Percentiles rank a stretch among this genome's conserved stretches.
Conservation (phyloP, 2,113 vertebrate genomes). For the Hemichromis elongatus region DNA sequence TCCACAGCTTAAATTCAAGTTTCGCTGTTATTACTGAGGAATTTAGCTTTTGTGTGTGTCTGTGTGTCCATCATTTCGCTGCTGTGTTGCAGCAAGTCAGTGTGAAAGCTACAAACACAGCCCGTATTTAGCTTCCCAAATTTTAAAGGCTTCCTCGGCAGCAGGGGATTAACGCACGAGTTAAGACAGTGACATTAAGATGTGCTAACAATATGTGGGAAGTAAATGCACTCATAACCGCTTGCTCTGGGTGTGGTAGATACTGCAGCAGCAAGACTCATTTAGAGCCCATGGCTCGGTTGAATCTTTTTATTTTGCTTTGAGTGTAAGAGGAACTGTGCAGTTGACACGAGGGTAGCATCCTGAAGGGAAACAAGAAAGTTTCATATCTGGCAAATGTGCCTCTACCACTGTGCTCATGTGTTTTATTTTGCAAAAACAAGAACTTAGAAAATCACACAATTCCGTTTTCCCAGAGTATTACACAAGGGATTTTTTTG, state of each 20-base stretch:
- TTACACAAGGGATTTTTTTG: background rate
- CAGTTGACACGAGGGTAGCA: background rate
- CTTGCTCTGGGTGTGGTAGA: slow-evolving; percentile 53
- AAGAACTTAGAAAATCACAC: background rate
- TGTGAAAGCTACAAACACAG: background rate
- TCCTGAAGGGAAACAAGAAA: background rate
- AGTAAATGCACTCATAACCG: background rate
- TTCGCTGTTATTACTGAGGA: background rate
- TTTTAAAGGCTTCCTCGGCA: background rate
- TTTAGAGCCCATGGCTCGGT: background rate
- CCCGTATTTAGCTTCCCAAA: background rate
- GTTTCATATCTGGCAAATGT: background rate
- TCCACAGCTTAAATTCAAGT: background rate
- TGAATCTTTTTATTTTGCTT: background rate
- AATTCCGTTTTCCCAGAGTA: background rate
- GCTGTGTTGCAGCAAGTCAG: background rate
- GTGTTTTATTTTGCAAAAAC: background rate
- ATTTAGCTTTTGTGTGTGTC: background rate
- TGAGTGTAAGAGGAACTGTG: background rate
- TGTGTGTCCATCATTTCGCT: background rate
- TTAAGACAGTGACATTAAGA: background rate
- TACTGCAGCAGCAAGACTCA: slow-evolving; percentile 40
- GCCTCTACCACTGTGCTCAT: background rate
- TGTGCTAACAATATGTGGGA: slow-evolving; percentile 4
- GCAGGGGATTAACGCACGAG: background rate